A percentile compares a stretch with the other conserved stretches of the same genome.
phyloP scores from a whole-genome alignment of 2,113 vertebrate genomes.

The Triplophysa rosa region DNA sequence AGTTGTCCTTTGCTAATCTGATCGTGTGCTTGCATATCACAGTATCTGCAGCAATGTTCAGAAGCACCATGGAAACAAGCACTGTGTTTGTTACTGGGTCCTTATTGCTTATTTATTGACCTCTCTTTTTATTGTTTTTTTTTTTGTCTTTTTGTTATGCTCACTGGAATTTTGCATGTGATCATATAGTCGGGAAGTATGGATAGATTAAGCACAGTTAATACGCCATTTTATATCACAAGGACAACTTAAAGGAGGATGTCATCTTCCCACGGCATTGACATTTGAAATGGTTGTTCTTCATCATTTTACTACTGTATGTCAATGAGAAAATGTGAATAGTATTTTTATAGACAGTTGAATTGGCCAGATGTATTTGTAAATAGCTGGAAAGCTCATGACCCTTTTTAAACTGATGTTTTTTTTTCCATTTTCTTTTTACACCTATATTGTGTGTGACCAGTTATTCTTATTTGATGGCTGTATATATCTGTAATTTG shows the following conservation, averaged over 20 bases:
- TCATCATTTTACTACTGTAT: slow-evolving; percentile 80
- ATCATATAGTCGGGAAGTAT: slow-evolving; percentile 39
- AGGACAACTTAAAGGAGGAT: slow-evolving; percentile 47
- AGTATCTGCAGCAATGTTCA: neutral
- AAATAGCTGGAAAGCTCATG: slow-evolving; percentile 81
- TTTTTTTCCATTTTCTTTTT: slow-evolving; percentile 48
- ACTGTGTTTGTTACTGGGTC: slow-evolving; percentile 7
- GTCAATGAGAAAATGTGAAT: slow-evolving; percentile 88
- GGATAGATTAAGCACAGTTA: slow-evolving; percentile 72
- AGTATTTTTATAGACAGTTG: slow-evolving; percentile 98
- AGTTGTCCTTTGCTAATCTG: neutral
- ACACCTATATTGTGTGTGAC: slow-evolving; percentile 61
- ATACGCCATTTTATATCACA: slow-evolving; percentile 63
- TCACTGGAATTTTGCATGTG: slow-evolving; percentile 17
- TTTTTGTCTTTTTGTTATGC: neutral
- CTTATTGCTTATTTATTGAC: slow-evolving; percentile 8
- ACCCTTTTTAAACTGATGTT: slow-evolving; percentile 55
- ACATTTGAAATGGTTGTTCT: slow-evolving; percentile 57
- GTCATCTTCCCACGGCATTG: slow-evolving; percentile 58
- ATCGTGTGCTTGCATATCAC: slow-evolving; percentile 4
- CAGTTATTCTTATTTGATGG: slow-evolving; percentile 58
- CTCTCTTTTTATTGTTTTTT: neutral
- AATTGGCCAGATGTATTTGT: slow-evolving; percentile 90
- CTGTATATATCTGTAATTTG: slow-evolving; percentile 86
- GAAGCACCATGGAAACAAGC: slow-evolving; percentile 7